Conservation (phyloP, 2,888 invertebrate species). For the Heliconius erato region DNA sequence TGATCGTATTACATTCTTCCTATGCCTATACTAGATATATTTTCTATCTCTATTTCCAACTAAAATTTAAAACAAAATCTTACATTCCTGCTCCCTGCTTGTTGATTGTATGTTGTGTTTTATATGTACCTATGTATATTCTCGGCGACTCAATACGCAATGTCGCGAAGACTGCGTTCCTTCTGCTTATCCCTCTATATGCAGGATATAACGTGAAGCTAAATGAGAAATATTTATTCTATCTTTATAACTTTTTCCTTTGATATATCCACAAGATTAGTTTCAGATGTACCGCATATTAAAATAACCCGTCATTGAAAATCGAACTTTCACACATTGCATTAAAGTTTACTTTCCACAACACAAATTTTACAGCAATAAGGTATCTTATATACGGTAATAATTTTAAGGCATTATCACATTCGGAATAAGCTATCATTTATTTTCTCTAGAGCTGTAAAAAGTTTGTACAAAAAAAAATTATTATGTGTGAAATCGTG, state of each 20-base stretch:
- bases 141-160: background rate
- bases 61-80: background rate
- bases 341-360: slow-evolving; percentile 23
- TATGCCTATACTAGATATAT: background rate
- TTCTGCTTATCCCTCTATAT: background rate
- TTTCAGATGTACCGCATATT: slow-evolving; percentile 39
- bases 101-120: too few species aligned
- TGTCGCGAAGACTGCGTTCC: background rate
- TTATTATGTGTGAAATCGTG: background rate
- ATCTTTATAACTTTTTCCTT: slow-evolving; percentile 21
- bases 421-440: slow-evolving; percentile 37
- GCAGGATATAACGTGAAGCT: background rate
- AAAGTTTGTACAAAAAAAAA: background rate
- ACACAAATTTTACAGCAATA: background rate
- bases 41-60: background rate
- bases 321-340: background rate
- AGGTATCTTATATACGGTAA: slow-evolving; percentile 32
- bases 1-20: background rate
- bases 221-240: background rate
- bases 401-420: slow-evolving; percentile 42
- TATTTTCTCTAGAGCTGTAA: background rate
- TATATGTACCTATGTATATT: too few species aligned
- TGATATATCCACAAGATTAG: slow-evolving; percentile 33
- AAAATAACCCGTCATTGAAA: slow-evolving; percentile 28
- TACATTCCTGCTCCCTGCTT: too few species aligned